These are phyloP conservation scores for Smittia sp. DNA, from an alignment of 2,888 invertebrate species.

Conservation along the genomic window DNA sequence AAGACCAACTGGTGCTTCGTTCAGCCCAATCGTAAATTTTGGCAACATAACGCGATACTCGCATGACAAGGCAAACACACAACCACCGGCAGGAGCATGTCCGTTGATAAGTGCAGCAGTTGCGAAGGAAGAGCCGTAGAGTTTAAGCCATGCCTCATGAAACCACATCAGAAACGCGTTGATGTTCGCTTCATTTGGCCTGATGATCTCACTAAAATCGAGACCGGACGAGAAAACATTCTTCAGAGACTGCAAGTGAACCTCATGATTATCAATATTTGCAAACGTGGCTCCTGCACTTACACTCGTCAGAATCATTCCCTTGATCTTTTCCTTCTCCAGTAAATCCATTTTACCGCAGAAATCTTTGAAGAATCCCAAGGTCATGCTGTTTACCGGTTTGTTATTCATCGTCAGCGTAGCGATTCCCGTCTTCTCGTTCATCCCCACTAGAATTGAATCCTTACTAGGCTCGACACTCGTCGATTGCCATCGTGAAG, in stretches of 20 bases:
- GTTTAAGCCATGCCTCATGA: constrained; percentile 72
- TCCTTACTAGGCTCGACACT: constrained; percentile 46
- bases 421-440: constrained; percentile 63
- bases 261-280: too few relatives aligned
- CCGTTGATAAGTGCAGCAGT: constrained; percentile 77
- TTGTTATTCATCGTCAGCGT: constrained; percentile 65
- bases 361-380: constrained; percentile 63
- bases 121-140: constrained; percentile 64
- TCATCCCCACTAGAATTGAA: constrained; percentile 46
- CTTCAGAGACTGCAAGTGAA: constrained; percentile 56
- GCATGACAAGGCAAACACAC: constrained; percentile 67
- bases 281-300: too few relatives aligned
- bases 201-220: constrained; percentile 78
- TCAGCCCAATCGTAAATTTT: constrained; percentile 71
- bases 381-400: constrained; percentile 75
- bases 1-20: constrained; percentile 75
- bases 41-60: constrained; percentile 76
- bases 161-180: constrained; percentile 67
- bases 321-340: constrained; percentile 62
- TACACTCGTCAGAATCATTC: constrained; percentile 72
- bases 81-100: constrained; percentile 74
- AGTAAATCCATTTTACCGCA: constrained; percentile 60
- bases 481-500: constrained; percentile 1
- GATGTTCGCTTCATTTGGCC: constrained; percentile 63
- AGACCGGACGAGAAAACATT: constrained; percentile 74